Conservation (phyloP, 2,797 vertebrate species). For the Columba guinea region DNA sequence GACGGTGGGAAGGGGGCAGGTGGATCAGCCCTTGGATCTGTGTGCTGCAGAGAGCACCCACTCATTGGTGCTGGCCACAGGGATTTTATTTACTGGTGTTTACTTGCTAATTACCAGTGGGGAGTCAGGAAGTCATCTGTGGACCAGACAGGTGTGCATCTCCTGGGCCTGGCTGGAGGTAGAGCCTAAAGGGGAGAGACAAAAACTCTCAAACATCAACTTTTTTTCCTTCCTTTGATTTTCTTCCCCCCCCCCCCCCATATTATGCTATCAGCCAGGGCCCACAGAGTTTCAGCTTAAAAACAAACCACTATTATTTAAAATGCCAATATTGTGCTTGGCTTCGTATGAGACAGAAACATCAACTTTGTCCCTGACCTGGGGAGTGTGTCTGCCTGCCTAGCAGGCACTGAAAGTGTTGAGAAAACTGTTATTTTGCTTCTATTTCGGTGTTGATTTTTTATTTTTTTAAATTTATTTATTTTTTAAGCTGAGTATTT, state of each 20-base stretch:
- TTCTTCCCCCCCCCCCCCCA: too few relatives aligned
- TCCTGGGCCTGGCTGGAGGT: not conserved
- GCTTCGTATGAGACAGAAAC: constrained; percentile 29
- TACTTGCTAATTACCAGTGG: not conserved
- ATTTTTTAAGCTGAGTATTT: not conserved
- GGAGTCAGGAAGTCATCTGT: not conserved
- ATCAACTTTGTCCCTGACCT: constrained; percentile 51
- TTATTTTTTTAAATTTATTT: not conserved
- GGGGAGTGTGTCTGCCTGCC: constrained; percentile 41
- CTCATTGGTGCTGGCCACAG: not conserved
- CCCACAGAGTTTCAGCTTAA: not conserved
- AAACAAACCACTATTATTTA: not conserved
- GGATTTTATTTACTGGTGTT: not conserved
- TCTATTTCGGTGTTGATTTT: not conserved
- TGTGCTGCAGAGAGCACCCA: not conserved
- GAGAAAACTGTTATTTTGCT: constrained; percentile 56
- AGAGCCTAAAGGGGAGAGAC: not conserved
- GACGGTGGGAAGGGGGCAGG: not conserved
- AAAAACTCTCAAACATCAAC: not conserved
- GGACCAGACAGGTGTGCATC: not conserved
- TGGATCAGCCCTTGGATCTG: not conserved
- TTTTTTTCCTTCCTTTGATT: not conserved
- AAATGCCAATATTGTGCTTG: constrained; percentile 54
- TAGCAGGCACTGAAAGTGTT: constrained; percentile 39
- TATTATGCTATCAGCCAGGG: not conserved